Conservation (phyloP, 2,888 invertebrate genomes). For the Unio delphinus region DNA sequence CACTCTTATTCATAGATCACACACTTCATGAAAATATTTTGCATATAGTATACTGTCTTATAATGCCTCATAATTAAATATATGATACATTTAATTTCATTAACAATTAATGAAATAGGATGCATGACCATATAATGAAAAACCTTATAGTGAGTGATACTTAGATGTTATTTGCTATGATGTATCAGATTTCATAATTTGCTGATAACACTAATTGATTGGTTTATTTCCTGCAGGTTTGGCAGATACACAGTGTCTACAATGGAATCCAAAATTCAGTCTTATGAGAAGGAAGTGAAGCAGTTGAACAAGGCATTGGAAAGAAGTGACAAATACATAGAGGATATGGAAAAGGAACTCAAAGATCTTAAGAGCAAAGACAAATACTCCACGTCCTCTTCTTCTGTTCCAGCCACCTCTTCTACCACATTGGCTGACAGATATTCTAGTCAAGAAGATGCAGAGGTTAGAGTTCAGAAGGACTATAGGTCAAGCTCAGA, state of each 20-base stretch:
- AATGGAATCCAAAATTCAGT: constrained; percentile 62
- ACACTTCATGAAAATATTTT: no score
- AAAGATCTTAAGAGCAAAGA: constrained; percentile 12
- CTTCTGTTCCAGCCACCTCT: constrained; percentile 9
- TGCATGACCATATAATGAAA: no score
- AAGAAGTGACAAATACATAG: constrained; percentile 65
- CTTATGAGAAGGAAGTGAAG: constrained; percentile 61
- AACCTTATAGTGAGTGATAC: no score
- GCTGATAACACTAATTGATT: neutral
- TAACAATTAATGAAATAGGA: no score
- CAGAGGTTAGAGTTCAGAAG: constrained; percentile 6
- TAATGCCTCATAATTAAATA: no score
- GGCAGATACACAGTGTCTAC: constrained; percentile 66
- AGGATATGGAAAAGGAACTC: constrained; percentile 60
- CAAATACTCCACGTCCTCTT: constrained; percentile 12
- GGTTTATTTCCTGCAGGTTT: constrained; percentile 49
- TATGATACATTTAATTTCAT: no score
- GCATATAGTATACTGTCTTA: no score
- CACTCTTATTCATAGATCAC: no score
- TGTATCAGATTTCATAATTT: neutral
- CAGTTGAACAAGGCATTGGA: constrained; percentile 65
- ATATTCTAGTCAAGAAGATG: constrained; percentile 26
- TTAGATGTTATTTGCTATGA: no score
- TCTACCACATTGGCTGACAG: constrained; percentile 16
- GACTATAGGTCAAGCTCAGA: constrained; percentile 17